Conservation (phyloP, 2,113 vertebrate genomes). For the Pteropus alecto region DNA sequence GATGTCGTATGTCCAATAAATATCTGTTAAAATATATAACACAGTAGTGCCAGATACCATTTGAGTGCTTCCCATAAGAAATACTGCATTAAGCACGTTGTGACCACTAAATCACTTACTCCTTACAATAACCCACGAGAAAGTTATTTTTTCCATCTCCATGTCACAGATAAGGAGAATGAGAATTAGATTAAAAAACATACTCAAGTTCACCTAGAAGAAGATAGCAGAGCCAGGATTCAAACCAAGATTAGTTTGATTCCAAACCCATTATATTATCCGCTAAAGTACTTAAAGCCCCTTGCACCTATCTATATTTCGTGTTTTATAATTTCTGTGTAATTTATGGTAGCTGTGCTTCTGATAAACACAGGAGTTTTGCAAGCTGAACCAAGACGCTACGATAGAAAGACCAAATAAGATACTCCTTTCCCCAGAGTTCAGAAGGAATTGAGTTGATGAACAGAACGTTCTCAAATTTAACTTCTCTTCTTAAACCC, state of each 20-base stretch:
- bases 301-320: not conserved
- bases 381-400: not conserved
- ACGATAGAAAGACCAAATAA: not conserved
- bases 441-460: not conserved
- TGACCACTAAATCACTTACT: not conserved
- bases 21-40: not conserved
- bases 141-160: not conserved
- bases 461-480: not conserved
- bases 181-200: conserved; percentile 6
- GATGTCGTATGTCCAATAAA: not conserved
- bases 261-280: not conserved
- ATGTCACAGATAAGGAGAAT: not conserved
- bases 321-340: not conserved
- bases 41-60: not conserved
- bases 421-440: not conserved
- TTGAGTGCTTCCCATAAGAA: not conserved
- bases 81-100: not conserved
- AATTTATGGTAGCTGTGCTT: not conserved
- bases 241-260: not conserved
- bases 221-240: not conserved
- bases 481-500: not conserved
- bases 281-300: not conserved
- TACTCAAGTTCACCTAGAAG: not conserved
- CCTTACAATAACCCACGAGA: not conserved
- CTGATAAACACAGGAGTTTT: not conserved